A percentile compares a stretch with the other conserved stretches of the same genome.
phyloP scores from a whole-genome alignment of 35 echinoderm and acorn worm species.

The Ophioderma brevispina region DNA sequence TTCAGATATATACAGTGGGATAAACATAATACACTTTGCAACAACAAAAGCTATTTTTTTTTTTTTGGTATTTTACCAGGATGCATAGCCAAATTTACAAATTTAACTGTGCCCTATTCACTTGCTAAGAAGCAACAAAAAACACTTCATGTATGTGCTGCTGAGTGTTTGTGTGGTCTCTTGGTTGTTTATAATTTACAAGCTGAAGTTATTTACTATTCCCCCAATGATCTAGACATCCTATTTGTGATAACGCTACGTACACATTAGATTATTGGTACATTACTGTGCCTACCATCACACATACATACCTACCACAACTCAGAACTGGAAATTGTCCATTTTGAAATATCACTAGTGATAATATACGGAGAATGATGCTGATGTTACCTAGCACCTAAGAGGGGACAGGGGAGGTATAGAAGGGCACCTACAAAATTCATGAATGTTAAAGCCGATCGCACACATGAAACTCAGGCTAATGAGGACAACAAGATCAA shows the following conservation, averaged over 20 bases:
- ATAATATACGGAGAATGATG: conserved; percentile 75
- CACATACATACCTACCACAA: conserved; percentile 59
- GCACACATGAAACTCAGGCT: conserved; percentile 79
- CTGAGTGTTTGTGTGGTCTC: too few species aligned
- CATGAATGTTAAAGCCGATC: conserved; percentile 96
- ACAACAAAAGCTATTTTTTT: too few species aligned
- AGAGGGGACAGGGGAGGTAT: conserved; percentile 83
- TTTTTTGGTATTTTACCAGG: too few species aligned
- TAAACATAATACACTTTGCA: too few species aligned
- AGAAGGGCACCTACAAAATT: conserved; percentile 93
- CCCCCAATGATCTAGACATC: not conserved
- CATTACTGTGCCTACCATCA: conserved; percentile 72
- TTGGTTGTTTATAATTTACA: too few species aligned
- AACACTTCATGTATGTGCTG: too few species aligned
- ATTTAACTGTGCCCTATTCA: too few species aligned
- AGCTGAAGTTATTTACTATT: too few species aligned
- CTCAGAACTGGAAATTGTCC: conserved; percentile 71
- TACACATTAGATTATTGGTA: conserved; percentile 67
- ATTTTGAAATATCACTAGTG: conserved; percentile 87
- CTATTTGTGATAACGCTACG: conserved; percentile 17
- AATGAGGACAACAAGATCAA: conserved; percentile 59
- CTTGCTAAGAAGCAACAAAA: too few species aligned
- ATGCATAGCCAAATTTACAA: too few species aligned
- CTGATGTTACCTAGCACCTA: conserved; percentile 90
- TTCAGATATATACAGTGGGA: too few species aligned